Percentiles rank a stretch among this genome's conserved stretches.
Conservation (phyloP, 1,140 invertebrate species). For the Daktulosphaira vitifoliae region DNA sequence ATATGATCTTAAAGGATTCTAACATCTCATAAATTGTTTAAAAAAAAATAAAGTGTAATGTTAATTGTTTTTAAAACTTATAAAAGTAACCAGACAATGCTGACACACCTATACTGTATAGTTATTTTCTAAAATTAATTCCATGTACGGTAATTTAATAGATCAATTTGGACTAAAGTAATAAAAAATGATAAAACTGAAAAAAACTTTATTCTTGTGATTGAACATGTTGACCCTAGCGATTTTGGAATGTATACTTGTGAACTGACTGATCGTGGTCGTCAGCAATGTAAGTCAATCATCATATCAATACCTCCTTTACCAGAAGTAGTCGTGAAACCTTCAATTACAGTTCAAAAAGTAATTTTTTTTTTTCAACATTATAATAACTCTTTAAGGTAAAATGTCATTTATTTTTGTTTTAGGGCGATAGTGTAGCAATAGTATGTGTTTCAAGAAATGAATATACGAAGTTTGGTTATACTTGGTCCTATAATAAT, state of each 20-base stretch:
- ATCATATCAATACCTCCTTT: constrained; percentile 56
- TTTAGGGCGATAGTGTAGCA: constrained; percentile 55
- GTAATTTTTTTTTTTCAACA: constrained; percentile 43
- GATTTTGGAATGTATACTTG: constrained; percentile 68
- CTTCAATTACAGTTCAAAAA: constrained; percentile 62
- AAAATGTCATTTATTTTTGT: constrained; percentile 2
- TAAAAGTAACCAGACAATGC: too few relatives aligned
- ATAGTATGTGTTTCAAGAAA: constrained; percentile 56
- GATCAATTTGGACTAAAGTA: constrained; percentile 45
- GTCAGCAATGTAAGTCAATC: constrained; percentile 62
- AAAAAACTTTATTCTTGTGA: constrained; percentile 58
- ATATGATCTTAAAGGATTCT: too few relatives aligned
- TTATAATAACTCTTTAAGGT: not conserved
- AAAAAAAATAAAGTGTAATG: too few relatives aligned
- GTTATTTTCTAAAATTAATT: too few relatives aligned
- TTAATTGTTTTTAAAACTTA: too few relatives aligned
- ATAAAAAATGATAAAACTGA: constrained; percentile 54
- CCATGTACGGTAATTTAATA: too few relatives aligned
- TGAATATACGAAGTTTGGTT: constrained; percentile 55
- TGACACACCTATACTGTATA: too few relatives aligned
- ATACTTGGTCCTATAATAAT: constrained; percentile 69
- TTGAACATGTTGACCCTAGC: constrained; percentile 52
- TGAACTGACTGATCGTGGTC: constrained; percentile 59
- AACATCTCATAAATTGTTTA: too few relatives aligned
- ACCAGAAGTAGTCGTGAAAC: constrained; percentile 59